These are phyloP conservation scores for Morelia viridis DNA, from an alignment of 2,797 vertebrate species.

Conservation along the genomic window DNA sequence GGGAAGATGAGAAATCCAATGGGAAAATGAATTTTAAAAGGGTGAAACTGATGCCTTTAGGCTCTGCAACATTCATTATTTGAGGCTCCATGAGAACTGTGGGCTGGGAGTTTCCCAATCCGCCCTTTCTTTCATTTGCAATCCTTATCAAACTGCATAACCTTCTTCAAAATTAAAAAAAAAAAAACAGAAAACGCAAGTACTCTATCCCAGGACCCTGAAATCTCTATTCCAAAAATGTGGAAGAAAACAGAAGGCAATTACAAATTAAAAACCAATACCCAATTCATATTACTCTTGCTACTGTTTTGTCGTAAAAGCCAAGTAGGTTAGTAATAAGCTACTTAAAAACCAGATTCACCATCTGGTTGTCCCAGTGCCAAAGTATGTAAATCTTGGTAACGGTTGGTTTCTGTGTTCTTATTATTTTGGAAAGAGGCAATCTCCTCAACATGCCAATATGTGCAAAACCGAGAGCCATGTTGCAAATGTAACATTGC, in stretches of 20 bases:
- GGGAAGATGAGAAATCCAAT: not conserved
- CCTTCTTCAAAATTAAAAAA: not conserved
- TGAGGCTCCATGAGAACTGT: not conserved
- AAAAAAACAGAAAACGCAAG: not conserved
- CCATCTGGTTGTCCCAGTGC: not conserved
- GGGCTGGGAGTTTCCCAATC: not conserved
- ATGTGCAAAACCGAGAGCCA: slow-evolving; percentile 70
- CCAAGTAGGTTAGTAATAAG: not conserved
- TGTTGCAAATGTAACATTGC: slow-evolving; percentile 77
- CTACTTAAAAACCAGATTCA: not conserved
- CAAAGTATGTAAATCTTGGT: slow-evolving; percentile 42
- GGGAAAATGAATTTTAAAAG: not conserved
- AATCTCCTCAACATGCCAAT: slow-evolving; percentile 73
- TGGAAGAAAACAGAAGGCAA: not conserved
- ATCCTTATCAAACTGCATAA: not conserved
- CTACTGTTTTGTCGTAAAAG: not conserved
- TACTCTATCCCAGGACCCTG: not conserved
- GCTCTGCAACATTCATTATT: not conserved
- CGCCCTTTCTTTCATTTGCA: not conserved
- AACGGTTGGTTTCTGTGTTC: slow-evolving; percentile 62
- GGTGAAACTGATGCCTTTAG: not conserved
- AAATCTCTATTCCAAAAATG: not conserved
- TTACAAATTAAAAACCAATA: not conserved
- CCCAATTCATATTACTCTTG: not conserved
- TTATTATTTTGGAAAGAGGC: slow-evolving; percentile 75